Evolutionary conservation across 2,888 invertebrate genomes (phyloP), one percentile per base, ranked within the genome.

Genomic region (Drosophila vallismaia): DNA sequence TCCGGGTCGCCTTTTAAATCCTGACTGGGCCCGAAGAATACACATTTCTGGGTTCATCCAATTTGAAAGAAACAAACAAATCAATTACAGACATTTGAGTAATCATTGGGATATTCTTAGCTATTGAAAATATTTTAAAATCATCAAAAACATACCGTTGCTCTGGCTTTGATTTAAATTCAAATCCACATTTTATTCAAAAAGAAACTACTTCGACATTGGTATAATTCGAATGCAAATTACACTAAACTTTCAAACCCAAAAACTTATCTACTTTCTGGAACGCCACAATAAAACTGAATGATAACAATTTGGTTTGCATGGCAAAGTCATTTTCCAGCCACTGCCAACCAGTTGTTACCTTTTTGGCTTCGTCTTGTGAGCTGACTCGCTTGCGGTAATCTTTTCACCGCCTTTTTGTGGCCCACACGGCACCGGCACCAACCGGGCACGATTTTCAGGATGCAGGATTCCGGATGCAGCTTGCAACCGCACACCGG

Each of bases 361-460:
- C 48, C 67, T 50, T 49, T 44, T 44, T 40, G 57, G 42, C 60
- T 53, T 49, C 50, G 54, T 48, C 74, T 68, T 69, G 36, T 33
- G 33, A 44, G 74, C 60, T 50, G 33, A 52, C 59, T 33, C 14
- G 67, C 62, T 78, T 81, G 74, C 29, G 84, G 86, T 83, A 81
- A 80, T 86, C 80, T 73, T 71, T 83, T 64, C 51, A 71, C 81
- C 81, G 74, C 81, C 67, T 77, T 81, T 86, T 80, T 77, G 81
- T 63, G 86, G 81, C 63, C 57, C 84, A 63, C 79, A 67, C 69
- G 50, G 51, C 57, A 54, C 66, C 24, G 48, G 55, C 19, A 19
- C 14, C 58, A 19, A n/a, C 58, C 42, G 14, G 42, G 33, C 44
- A 38, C 33, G 12, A 26, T 46, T 10, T 24, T 9, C 24, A 24